These are phyloP conservation scores for Subacronicta megacephala DNA, from an alignment of 2,888 invertebrate genomes.

Conservation along the genomic window DNA sequence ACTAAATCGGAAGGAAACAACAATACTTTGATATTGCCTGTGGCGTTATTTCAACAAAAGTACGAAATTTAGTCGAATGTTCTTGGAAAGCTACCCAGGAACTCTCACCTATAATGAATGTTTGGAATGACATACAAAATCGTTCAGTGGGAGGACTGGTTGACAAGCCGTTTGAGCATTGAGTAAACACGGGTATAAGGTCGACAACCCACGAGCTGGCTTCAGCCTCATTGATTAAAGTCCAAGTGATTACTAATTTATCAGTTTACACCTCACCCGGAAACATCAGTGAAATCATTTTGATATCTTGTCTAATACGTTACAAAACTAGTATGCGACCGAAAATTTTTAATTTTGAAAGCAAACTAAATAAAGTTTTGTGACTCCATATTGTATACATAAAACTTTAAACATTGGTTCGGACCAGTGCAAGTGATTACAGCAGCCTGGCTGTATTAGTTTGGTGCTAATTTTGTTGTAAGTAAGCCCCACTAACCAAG, in stretches of 20 bases:
- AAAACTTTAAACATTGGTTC: too few relatives aligned
- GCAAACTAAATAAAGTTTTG: too few relatives aligned
- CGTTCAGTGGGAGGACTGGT: constrained; percentile 85
- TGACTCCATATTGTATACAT: too few relatives aligned
- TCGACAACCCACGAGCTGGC: constrained; percentile 76
- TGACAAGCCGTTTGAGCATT: constrained; percentile 70
- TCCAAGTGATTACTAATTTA: constrained; percentile 75
- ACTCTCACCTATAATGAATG: constrained; percentile 69
- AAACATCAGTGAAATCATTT: constrained; percentile 48
- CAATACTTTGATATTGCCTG: too few relatives aligned
- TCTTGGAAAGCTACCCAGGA: constrained; percentile 58
- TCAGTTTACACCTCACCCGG: constrained; percentile 63
- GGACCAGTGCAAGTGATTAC: too few relatives aligned
- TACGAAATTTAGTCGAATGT: constrained; percentile 13
- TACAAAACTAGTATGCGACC: constrained; percentile 8
- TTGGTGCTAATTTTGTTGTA: too few relatives aligned
- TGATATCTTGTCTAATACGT: constrained; percentile 23
- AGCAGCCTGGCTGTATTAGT: too few relatives aligned
- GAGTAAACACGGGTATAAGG: constrained; percentile 77
- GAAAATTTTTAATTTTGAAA: neutral
- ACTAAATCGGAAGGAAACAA: neutral
- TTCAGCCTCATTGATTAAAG: constrained; percentile 74
- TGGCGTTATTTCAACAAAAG: constrained; percentile 12
- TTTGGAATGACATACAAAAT: constrained; percentile 77
- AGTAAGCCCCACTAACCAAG: too few relatives aligned